Base-by-base conservation (phyloP, 2,888 invertebrate species). In the Scotopteryx bipunctaria region DNA sequence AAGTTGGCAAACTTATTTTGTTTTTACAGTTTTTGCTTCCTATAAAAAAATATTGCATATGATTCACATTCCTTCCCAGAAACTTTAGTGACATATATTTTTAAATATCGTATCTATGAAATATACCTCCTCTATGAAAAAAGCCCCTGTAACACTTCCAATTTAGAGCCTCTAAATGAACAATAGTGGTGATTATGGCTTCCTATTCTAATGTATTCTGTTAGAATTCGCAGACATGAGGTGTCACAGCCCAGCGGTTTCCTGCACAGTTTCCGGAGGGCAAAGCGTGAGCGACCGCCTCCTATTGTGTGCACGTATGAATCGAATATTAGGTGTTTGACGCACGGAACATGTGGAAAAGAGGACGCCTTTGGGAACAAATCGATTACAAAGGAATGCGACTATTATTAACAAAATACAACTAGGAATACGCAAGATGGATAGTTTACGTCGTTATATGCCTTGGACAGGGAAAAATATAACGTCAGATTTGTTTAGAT, bases 181-280 rank as follows among this genome's bases (percentile, higher is more conserved):
- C 11, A 21, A 21, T 11, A 21, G 5, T 11, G 19, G 2, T 19
- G 5, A 40, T 33, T 11, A 25, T 25, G 9, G 21, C 31, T 29
- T 15, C 19, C 36, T 3, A 25, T 29, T 37, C 19, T 45, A 29
- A 45, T 36, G 36, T 45, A 45, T 42, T 29, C 25, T 37, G 19
- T 42, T 52, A 45, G 45, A 45, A 46, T 52, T 44, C 33, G 50
- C 46, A 54, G 41, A 49, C 49, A 45, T 38, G 64, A 71, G 69
- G 72, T 74, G 73, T 72, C 69, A 74, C 71, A 72, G 65, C 51
- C 68, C 64, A 62, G 66, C 58, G 67, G 73, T 64, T 83, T 85
- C 85, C 85, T 78, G 84, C 65, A 64, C 63, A 54, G 70, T 76
- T 75, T 83, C 84, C 85, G 83, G 77, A 68, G 73, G 68, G 61